phyloP scores from a whole-genome alignment of 1,140 invertebrate genomes.

The Zaprionus tsacasi region DNA sequence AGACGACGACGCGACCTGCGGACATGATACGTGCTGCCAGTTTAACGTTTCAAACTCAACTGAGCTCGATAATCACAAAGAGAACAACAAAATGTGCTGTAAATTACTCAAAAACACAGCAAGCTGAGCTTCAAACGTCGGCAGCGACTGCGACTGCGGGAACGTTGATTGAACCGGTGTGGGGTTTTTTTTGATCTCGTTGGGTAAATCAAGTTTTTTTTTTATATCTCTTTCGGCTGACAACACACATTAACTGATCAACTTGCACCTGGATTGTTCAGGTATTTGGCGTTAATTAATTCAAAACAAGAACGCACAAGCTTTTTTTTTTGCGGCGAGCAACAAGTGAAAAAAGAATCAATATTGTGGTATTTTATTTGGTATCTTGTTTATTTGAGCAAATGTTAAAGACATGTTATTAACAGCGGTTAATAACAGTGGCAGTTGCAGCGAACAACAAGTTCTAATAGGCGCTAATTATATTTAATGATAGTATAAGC shows the following conservation, averaged over 20 bases:
- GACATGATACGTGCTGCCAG: conserved; percentile 83
- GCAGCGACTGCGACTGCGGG: neutral
- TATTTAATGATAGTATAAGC: neutral
- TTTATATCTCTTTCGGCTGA: conserved; percentile 8
- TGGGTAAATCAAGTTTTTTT: conserved; percentile 24
- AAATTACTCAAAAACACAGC: conserved; percentile 42
- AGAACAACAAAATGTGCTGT: conserved; percentile 14
- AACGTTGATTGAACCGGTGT: conserved; percentile 14
- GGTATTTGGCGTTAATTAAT: conserved; percentile 41
- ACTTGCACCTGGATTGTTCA: conserved; percentile 26
- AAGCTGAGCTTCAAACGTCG: conserved; percentile 13
- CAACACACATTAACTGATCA: neutral
- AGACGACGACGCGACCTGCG: conserved; percentile 92
- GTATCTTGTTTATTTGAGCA: conserved; percentile 17
- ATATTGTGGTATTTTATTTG: conserved; percentile 33
- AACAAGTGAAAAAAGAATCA: conserved; percentile 51
- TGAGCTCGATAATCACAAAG: conserved; percentile 42
- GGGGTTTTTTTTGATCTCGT: conserved; percentile 33
- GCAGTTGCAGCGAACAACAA: neutral
- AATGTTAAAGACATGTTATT: conserved; percentile 6
- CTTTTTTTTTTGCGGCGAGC: conserved; percentile 15
- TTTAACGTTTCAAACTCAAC: conserved; percentile 51
- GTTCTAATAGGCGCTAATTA: neutral
- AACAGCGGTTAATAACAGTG: neutral
- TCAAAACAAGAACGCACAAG: conserved; percentile 27